phyloP scores from a whole-genome alignment of 1,140 invertebrate species.

The Anagrus nilaparvatae region DNA sequence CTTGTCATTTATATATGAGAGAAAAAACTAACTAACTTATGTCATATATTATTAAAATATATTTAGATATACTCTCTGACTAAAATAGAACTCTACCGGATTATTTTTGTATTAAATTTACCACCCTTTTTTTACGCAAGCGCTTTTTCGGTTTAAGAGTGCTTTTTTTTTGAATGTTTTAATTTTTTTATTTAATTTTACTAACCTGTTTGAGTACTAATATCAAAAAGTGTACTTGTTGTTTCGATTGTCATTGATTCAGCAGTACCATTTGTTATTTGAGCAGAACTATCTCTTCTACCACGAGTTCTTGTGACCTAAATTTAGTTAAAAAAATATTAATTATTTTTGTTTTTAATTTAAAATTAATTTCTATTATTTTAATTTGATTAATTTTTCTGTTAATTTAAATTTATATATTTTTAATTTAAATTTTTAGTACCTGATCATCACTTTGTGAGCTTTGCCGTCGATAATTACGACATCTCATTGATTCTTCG shows the following conservation, averaged over 20 bases:
- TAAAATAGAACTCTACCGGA: too few species aligned
- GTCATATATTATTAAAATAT: too few species aligned
- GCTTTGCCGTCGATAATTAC: slow-evolving; percentile 74
- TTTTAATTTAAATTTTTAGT: too few species aligned
- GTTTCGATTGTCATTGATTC: slow-evolving; percentile 88
- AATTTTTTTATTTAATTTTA: slow-evolving; percentile 20
- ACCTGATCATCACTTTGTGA: slow-evolving; percentile 70
- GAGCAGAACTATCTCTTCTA: slow-evolving; percentile 73
- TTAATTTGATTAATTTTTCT: slow-evolving; percentile 1
- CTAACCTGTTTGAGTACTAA: slow-evolving; percentile 86
- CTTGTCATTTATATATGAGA: too few species aligned
- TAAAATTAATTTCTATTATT: slow-evolving; percentile 2
- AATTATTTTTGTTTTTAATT: slow-evolving; percentile 4
- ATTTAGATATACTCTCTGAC: too few species aligned
- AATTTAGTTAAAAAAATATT: slow-evolving; percentile 4
- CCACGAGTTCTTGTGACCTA: slow-evolving; percentile 56
- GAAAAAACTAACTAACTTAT: too few species aligned
- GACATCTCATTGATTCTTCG: slow-evolving; percentile 82
- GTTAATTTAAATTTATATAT: too few species aligned
- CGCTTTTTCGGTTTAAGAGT: too few species aligned
- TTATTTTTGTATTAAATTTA: too few species aligned
- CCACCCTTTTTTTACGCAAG: too few species aligned
- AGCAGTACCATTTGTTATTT: slow-evolving; percentile 85
- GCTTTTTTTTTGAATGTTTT: slow-evolving; percentile 7
- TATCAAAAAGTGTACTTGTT: slow-evolving; percentile 84